These are phyloP conservation scores for Achroia grisella DNA, from an alignment of 1,140 invertebrate genomes.

Conservation along the genomic window DNA sequence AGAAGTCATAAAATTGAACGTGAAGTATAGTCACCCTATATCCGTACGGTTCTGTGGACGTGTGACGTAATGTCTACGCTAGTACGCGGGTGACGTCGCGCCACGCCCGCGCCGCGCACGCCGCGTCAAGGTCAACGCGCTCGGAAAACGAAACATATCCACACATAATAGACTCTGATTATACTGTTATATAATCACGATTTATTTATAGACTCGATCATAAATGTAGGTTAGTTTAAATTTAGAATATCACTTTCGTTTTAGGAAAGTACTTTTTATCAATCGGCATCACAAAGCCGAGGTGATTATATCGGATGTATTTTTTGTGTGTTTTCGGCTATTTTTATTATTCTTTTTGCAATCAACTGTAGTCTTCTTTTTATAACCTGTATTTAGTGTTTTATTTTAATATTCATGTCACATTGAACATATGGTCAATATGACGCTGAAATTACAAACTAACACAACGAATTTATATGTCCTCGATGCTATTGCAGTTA, in stretches of 20 bases:
- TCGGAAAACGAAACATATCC: constrained; percentile 1
- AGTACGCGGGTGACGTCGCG: constrained; percentile 1
- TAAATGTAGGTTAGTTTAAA: background rate
- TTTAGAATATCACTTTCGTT: background rate
- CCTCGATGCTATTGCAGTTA: too few species aligned
- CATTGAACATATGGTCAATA: too few species aligned
- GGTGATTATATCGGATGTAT: too few species aligned
- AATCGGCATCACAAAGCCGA: too few species aligned
- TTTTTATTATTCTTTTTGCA: too few species aligned
- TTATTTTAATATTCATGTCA: too few species aligned
- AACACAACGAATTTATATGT: too few species aligned
- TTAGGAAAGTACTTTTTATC: background rate
- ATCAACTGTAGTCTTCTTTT: too few species aligned
- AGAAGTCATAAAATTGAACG: too few species aligned
- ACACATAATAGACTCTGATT: background rate
- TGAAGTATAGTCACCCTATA: background rate
- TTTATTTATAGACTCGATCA: background rate
- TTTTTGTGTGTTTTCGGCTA: too few species aligned
- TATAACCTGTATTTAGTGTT: too few species aligned
- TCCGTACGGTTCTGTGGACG: background rate
- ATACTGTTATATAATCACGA: constrained; percentile 6
- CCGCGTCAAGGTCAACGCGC: constrained; percentile 3
- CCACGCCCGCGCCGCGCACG: background rate
- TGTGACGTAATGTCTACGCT: background rate
- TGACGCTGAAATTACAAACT: too few species aligned